Percentiles rank a stretch among this genome's conserved stretches.
These are phyloP conservation scores for Muscicapa striata DNA, from an alignment of 2,797 vertebrate species.

Conservation along the genomic window DNA sequence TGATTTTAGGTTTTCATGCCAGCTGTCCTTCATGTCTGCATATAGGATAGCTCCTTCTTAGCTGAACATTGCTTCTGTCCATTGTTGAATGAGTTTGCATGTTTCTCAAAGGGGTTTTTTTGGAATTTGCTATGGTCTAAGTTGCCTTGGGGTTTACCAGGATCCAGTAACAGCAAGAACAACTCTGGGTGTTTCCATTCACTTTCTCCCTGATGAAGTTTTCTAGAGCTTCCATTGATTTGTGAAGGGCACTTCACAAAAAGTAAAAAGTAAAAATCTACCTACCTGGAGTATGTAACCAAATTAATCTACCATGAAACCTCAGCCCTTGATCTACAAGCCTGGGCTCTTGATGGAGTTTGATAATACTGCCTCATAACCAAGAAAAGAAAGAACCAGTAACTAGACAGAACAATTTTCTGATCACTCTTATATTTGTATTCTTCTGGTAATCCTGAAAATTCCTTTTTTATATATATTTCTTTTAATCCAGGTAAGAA, in stretches of 20 bases:
- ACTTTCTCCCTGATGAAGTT: fast-evolving
- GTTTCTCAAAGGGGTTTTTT: background rate
- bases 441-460: background rate
- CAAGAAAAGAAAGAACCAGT: background rate
- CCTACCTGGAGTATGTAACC: fast-evolving
- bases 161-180: background rate
- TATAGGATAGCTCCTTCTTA: background rate
- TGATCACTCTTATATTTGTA: background rate
- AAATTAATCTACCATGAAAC: background rate
- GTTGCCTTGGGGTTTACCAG: background rate
- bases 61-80: background rate
- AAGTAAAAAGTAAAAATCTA: background rate
- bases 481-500: background rate
- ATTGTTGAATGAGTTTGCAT: background rate
- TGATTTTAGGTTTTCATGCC: background rate
- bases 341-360: background rate
- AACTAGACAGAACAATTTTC: background rate
- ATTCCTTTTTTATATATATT: background rate
- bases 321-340: background rate
- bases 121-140: fast-evolving
- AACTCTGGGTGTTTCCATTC: fast-evolving
- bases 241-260: background rate
- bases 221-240: background rate
- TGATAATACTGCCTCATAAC: background rate
- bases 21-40: background rate